Base-by-base conservation (phyloP, 2,113 vertebrate species). In the Tachycineta bicolor region DNA sequence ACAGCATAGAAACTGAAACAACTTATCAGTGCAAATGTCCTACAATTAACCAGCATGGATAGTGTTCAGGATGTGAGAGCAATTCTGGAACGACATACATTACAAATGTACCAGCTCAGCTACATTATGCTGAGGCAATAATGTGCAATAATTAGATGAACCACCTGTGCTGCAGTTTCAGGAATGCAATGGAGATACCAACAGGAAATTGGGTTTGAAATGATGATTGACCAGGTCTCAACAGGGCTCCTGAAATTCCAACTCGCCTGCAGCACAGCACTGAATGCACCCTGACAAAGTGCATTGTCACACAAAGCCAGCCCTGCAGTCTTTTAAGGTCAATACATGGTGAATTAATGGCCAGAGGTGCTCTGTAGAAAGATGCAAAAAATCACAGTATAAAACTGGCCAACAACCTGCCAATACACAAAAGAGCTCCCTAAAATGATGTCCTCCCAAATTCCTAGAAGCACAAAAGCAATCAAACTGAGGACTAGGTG, bases 401-500 rank as follows among this genome's bases (percentile, higher is more conserved):
- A 49, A 64, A 64, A 31, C 3, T 11, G 31, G 37, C 28, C 47
- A 71, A 12, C 43, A 52, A 33, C 9, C 47, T 65, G 70, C 22
- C 58, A 76, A 47, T 10, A 75, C 6, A 73, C 37, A 49, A 52
- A 85, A 24, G 10, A 73, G 7, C 26, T 69, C 46, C 75, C 50
- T 59, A 37, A 73, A 88, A 37, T 62, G 1, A 56, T 14, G 49
- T 85, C 15, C 34, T 33, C 53, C 33, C 26, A 64, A 76, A 68
- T 18, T 69, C 41, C 58, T 76, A 52, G 21, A 73, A 60, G 67
- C 53, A 68, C 4, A 50, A 59, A 76, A 64, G 11, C 20, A 68
- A 49, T 7, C 2, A 1, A 68, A 25, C 2, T 7, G 37, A 68
- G 49, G 44, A 49, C 0, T 0, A 77, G 47, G 15, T 33, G 44